Evolutionary conservation across 2,888 invertebrate genomes (phyloP).

Genomic region (Meliscaeva auricollis): DNA sequence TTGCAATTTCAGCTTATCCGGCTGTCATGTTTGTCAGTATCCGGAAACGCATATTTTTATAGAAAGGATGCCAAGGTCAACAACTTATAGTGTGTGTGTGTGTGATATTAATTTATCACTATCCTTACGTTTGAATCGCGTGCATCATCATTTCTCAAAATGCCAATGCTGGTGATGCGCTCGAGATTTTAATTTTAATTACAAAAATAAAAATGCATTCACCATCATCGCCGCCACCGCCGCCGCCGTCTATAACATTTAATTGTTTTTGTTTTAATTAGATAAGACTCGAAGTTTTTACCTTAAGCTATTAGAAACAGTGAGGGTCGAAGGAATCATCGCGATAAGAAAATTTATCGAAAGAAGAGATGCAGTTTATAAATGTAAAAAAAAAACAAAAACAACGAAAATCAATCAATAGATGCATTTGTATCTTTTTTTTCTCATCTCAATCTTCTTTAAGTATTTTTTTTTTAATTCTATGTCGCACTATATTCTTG

Average conservation of each 20-base stretch:
- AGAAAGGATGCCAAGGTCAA: constrained; percentile 25
- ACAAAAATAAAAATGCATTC: constrained; percentile 43
- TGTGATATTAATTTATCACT: not conserved
- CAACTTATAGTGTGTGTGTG: not conserved
- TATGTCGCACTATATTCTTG: constrained; percentile 64
- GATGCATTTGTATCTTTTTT: constrained; percentile 41
- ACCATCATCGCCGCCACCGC: constrained; percentile 4
- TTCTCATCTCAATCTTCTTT: constrained; percentile 50
- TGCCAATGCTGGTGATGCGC: constrained; percentile 43
- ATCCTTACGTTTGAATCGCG: constrained; percentile 20
- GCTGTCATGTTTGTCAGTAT: not conserved
- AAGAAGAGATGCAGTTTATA: constrained; percentile 9
- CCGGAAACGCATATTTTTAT: constrained; percentile 8
- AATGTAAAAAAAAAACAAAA: constrained; percentile 1
- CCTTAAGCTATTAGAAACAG: constrained; percentile 18
- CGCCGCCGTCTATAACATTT: constrained; percentile 13
- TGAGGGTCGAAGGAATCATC: constrained; percentile 17
- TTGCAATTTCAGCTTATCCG: not conserved
- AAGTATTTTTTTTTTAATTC: constrained; percentile 35
- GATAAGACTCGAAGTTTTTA: constrained; percentile 55
- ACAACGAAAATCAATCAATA: constrained; percentile 57
- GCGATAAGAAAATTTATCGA: constrained; percentile 53
- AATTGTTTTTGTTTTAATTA: constrained; percentile 61
- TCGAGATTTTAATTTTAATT: constrained; percentile 63
- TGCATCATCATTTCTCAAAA: constrained; percentile 21